Evolutionary conservation across 2,113 vertebrate genomes (phyloP).

Genomic region (Sylvilagus bachmani): DNA sequence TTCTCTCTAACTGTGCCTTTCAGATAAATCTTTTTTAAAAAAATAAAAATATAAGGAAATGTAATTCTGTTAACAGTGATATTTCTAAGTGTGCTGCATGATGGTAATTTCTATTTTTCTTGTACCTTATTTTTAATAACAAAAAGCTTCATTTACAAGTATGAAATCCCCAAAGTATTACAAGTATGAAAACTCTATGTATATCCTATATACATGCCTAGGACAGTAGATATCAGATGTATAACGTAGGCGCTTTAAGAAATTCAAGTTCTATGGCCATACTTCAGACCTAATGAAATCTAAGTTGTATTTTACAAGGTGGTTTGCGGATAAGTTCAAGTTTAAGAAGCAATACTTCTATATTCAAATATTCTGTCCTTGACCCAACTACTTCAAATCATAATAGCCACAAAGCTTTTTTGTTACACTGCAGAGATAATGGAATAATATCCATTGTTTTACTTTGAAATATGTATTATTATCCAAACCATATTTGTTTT

Average conservation of each 20-base stretch:
- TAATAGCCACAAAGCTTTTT: slow-evolving; percentile 44
- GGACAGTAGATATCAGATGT: not conserved
- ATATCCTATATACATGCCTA: not conserved
- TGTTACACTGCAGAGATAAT: slow-evolving; percentile 27
- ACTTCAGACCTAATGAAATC: not conserved
- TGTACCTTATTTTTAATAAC: not conserved
- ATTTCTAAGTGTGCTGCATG: not conserved
- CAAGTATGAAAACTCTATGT: not conserved
- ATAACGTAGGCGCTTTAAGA: not conserved
- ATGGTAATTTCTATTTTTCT: slow-evolving; percentile 40
- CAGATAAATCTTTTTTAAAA: not conserved
- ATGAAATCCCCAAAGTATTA: not conserved
- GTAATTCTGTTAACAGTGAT: not conserved
- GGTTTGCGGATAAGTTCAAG: not conserved
- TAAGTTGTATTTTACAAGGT: not conserved
- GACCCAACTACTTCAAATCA: not conserved
- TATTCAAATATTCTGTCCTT: not conserved
- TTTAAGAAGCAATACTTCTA: slow-evolving; percentile 31
- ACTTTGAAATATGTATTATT: slow-evolving; percentile 34
- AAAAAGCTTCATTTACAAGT: not conserved
- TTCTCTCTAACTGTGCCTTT: no score
- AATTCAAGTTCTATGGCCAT: not conserved
- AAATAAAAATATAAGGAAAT: not conserved
- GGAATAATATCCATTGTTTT: slow-evolving; percentile 23
- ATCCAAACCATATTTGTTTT: slow-evolving; percentile 12